phyloP scores from a whole-genome alignment of 2,797 vertebrate genomes.

The Coregonus suidteri region DNA sequence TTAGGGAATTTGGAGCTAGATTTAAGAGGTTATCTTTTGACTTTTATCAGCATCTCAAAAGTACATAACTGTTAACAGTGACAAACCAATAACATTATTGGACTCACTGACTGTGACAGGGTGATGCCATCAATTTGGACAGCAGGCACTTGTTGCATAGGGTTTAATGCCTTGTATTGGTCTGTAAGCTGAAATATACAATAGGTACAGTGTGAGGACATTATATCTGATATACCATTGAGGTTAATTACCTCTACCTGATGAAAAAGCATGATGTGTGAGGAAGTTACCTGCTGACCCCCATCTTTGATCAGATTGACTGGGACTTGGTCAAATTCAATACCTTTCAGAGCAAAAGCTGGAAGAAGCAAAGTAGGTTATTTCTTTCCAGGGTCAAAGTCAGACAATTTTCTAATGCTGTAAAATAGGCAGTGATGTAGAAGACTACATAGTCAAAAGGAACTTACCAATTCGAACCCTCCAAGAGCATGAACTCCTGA shows the following conservation, averaged over 20 bases:
- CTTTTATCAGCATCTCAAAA: no score
- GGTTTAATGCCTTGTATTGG: constrained; percentile 85
- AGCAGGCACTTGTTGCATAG: constrained; percentile 94
- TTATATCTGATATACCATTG: not conserved
- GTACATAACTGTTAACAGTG: no score
- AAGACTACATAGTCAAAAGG: not conserved
- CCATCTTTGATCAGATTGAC: constrained; percentile 90
- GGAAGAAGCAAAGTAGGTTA: constrained; percentile 26
- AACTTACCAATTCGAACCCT: constrained; percentile 94
- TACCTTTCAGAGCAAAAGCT: constrained; percentile 93
- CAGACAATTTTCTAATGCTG: constrained; percentile 7
- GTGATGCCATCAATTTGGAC: constrained; percentile 90
- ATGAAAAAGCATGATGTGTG: not conserved
- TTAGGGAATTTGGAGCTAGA: not conserved
- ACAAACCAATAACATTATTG: not conserved
- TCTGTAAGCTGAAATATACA: constrained; percentile 75
- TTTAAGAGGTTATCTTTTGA: no score
- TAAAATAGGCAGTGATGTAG: not conserved
- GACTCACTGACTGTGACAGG: constrained; percentile 93
- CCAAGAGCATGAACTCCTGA: constrained; percentile 97
- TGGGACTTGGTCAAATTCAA: constrained; percentile 84
- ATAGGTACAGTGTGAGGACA: constrained; percentile 4
- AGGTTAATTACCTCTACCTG: not conserved
- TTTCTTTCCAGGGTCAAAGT: not conserved
- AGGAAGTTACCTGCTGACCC: constrained; percentile 86